These are phyloP conservation scores for Drosophila novamexicana DNA, from an alignment of 1,140 invertebrate species.

Conservation along the genomic window DNA sequence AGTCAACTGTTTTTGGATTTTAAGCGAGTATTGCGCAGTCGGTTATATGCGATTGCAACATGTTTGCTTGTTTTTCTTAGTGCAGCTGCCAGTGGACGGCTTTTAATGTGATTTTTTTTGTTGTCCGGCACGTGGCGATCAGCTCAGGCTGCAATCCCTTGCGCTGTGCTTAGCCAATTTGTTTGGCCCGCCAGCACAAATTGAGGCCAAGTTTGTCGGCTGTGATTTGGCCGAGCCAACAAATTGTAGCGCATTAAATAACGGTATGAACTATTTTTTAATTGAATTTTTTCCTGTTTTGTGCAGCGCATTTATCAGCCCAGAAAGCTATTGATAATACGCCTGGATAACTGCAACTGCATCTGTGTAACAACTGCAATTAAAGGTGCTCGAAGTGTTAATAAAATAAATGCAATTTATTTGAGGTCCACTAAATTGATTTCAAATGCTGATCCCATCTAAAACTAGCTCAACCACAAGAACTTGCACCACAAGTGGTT, in stretches of 20 bases:
- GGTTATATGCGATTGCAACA: too few relatives aligned
- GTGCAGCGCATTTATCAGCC: conserved; percentile 36
- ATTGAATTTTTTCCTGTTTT: conserved; percentile 49
- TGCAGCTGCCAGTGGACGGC: conserved; percentile 33
- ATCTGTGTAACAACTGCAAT: conserved; percentile 2
- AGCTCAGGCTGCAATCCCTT: conserved; percentile 23
- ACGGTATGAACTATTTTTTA: conserved; percentile 58
- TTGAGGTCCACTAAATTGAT: conserved; percentile 1
- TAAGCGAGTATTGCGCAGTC: too few relatives aligned
- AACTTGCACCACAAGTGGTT: conserved; percentile 12
- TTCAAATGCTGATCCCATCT: not conserved
- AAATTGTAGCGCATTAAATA: conserved; percentile 60
- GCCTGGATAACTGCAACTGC: not conserved
- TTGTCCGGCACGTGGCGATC: conserved; percentile 30
- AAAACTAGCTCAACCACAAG: not conserved
- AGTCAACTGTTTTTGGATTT: too few relatives aligned
- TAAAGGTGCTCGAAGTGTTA: not conserved
- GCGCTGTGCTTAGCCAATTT: conserved; percentile 52
- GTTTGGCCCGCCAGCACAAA: conserved; percentile 56
- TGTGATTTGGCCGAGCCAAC: conserved; percentile 59
- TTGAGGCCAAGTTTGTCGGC: conserved; percentile 56
- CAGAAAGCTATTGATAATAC: conserved; percentile 53
- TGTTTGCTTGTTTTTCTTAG: conserved; percentile 30
- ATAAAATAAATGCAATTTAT: conserved; percentile 31
- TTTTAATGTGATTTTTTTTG: conserved; percentile 41